These are phyloP conservation scores for Phalera bucephala DNA, from an alignment of 2,888 invertebrate genomes.

Conservation along the genomic window DNA sequence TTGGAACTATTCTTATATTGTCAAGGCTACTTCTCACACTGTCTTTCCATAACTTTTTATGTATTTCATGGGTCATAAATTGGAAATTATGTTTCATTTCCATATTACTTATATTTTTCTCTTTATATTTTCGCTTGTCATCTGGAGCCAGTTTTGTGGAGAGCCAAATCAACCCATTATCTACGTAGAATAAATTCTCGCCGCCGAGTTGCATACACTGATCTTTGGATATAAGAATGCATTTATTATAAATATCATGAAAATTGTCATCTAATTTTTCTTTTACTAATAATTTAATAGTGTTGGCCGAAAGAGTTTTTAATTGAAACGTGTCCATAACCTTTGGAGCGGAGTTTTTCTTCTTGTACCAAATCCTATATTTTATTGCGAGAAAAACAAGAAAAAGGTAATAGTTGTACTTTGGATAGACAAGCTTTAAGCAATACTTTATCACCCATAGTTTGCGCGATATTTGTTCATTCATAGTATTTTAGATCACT, in stretches of 20 bases:
- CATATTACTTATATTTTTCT: conserved; percentile 30
- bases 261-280: conserved; percentile 52
- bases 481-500: conserved; percentile 53
- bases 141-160: conserved; percentile 55
- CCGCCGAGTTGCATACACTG: conserved; percentile 64
- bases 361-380: conserved; percentile 58
- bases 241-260: conserved; percentile 58
- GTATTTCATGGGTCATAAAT: conserved; percentile 62
- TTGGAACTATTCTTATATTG: conserved; percentile 61
- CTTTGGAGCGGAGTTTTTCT: conserved; percentile 20
- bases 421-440: conserved; percentile 73
- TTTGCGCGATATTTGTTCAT: conserved; percentile 51
- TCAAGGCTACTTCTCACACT: conserved; percentile 37
- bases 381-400: conserved; percentile 70
- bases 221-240: conserved; percentile 63
- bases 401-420: conserved; percentile 68
- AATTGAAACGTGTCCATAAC: conserved; percentile 54
- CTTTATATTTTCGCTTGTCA: conserved; percentile 47
- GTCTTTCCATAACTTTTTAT: conserved; percentile 62
- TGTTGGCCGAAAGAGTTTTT: conserved; percentile 50
- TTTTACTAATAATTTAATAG: conserved; percentile 44
- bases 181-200: conserved; percentile 73
- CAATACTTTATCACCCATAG: conserved; percentile 76
- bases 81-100: conserved; percentile 54
- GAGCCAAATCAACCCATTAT: conserved; percentile 72